Evolutionary conservation across 2,797 vertebrate genomes (phyloP).

Genomic region (Betta splendens): DNA sequence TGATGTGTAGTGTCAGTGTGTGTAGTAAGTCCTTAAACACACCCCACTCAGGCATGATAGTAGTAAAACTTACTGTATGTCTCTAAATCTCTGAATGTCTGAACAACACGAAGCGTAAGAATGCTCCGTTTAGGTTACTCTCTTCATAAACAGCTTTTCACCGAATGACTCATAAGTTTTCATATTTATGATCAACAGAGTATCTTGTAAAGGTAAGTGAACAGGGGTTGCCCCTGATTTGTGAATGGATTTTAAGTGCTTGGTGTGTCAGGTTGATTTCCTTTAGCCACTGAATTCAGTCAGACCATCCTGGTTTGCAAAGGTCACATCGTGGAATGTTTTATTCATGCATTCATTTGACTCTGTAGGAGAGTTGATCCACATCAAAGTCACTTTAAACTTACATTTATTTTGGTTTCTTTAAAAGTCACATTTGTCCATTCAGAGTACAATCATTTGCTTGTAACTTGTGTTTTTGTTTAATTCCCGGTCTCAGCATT

Average conservation of each 20-base stretch:
- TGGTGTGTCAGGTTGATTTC: constrained; percentile 50
- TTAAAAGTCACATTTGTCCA: constrained; percentile 26
- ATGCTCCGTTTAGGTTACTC: constrained; percentile 55
- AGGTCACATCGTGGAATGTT: constrained; percentile 47
- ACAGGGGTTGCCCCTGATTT: constrained; percentile 57
- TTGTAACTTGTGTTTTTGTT: constrained; percentile 7
- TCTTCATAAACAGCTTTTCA: constrained; percentile 48
- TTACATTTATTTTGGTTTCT: constrained; percentile 39
- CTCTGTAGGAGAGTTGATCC: constrained; percentile 37
- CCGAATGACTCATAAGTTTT: constrained; percentile 64
- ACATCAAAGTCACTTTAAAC: constrained; percentile 37
- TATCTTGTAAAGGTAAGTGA: constrained; percentile 47
- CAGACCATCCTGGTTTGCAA: constrained; percentile 39
- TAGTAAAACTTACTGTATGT: constrained; percentile 36
- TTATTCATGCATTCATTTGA: constrained; percentile 35
- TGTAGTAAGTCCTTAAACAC: constrained; percentile 36
- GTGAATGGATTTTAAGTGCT: constrained; percentile 51
- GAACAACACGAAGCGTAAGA: constrained; percentile 47
- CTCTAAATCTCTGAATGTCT: constrained; percentile 52
- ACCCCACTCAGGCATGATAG: constrained; percentile 48
- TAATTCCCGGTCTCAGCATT: constrained; percentile 24
- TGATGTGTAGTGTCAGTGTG: constrained; percentile 46
- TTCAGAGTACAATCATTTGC: constrained; percentile 18
- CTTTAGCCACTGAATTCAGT: constrained; percentile 33
- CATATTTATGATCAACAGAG: constrained; percentile 59